Base-by-base conservation (phyloP, 2,113 vertebrate genomes). In the Aptenodytes forsteri region DNA sequence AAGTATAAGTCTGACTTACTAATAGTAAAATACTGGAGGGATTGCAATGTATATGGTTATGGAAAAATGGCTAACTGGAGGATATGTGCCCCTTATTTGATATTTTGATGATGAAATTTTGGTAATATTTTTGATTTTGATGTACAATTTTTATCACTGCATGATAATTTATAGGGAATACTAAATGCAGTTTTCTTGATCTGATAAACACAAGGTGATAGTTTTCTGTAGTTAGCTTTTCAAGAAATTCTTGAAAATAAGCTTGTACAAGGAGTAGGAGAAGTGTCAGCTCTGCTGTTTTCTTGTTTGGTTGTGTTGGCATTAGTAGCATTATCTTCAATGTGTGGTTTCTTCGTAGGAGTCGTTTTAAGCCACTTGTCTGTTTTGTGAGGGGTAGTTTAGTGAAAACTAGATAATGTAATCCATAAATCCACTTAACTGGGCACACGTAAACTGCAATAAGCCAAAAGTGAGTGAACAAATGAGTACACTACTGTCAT, bases 401-500 rank as follows among this genome's bases (percentile, higher is more conserved):
- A 78, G 32, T 56, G 29, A 47, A 83, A 87, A 61, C 42, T n/a
- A 38, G 34, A 58, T 11, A 47, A 7, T 38, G 16, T 49, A 76
- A 62, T 52, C 25, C 15, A 21, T 61, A n/a, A 79, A 66, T 50
- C 10, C 8, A 50, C 13, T 34, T 46, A 40, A 32, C 13, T 58
- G 11, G 7, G 50, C 14, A 40, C 38, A 27, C 0, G 1, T n/a
- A 62, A 49, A 52, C 20, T 27, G 16, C 20, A 75, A 1, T 64
- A 81, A 64, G 19, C 16, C 22, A 56, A 23, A 72, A 69, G 14
- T 50, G 19, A 62, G 27, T 0, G 1, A 58, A 27, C 3, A 17
- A 40, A 65, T 1, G 0, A 30, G 4, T 52, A 34, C 9, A 3
- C 6, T 47, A 5, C 30, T 54, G 52, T 42, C 8, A 8, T 18